Evolutionary conservation across 2,888 invertebrate genomes (phyloP), one percentile per base, ranked within the genome.

Genomic region (Leptopilina syphax): DNA sequence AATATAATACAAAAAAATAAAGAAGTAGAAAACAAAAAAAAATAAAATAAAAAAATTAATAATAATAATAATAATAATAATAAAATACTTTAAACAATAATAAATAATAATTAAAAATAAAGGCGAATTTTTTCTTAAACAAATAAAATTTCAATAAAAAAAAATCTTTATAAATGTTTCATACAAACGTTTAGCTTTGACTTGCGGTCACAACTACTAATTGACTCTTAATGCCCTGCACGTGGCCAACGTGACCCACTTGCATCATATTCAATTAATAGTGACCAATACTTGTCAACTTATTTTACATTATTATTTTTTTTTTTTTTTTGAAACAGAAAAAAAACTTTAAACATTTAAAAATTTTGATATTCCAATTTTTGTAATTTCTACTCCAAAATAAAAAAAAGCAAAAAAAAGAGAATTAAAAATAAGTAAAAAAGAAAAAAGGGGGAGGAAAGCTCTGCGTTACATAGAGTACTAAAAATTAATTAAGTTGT

Each of bases 191-290:
- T 73, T 57, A 73, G 57, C 57, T 73, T 13, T 27, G 73, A 73
- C 73, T 73, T 73, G 73, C 73, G 57, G 34, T 73, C 73, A 73
- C 57, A 73, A 73, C 73, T 57, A 41, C 57, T 73, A 73, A 73
- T 73, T 73, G 73, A 73, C 54, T 57, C 41, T 34, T 73, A 57
- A 73, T 73, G n/a, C 57, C 73, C 57, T 73, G 73, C 73, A 73
- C 73, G 73, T 73, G 57, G 73, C n/a, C 57, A 73, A 57, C 41
- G 73, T 57, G 73, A 73, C 73, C 73, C 73, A 73, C 73, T 73
- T 73, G 73, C 73, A 73, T 57, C 73, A 73, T 57, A 73, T 73
- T 73, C 73, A 73, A 54, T 73, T 73, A 73, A 34, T 57, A 73
- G 50, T 70, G 70, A 54, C 73, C 73, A 73, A 73, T 73, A 73